A percentile compares a stretch with the other conserved stretches of the same genome.
These are phyloP conservation scores for Drosophila mayri DNA, from an alignment of 1,140 invertebrate genomes.

Conservation along the genomic window DNA sequence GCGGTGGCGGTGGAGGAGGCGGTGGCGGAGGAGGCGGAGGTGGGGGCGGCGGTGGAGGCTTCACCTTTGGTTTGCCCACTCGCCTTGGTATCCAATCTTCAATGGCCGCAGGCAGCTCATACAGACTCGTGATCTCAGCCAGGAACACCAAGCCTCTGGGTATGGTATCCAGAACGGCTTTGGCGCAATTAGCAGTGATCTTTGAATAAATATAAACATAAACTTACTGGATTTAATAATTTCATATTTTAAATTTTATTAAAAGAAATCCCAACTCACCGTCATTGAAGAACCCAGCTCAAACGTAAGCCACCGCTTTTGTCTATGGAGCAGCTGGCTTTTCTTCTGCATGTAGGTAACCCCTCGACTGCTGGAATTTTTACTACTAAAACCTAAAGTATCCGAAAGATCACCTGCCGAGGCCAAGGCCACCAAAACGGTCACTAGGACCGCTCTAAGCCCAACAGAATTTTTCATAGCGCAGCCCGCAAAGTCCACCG, in stretches of 20 bases:
- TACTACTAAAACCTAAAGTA: not conserved
- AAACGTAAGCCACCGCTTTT: conserved; percentile 72
- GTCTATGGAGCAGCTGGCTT: conserved; percentile 42
- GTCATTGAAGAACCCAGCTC: conserved; percentile 58
- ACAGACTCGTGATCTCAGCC: conserved; percentile 51
- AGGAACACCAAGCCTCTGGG: conserved; percentile 48
- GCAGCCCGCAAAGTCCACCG: conserved; percentile 3
- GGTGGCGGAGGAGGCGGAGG: conserved; percentile 27
- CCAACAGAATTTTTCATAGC: conserved; percentile 45
- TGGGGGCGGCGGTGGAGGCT: conserved; percentile 20
- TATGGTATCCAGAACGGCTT: conserved; percentile 55
- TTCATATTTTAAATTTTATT: not conserved
- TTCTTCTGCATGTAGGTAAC: conserved; percentile 59
- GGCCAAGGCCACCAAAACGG: not conserved
- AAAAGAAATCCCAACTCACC: conserved; percentile 24
- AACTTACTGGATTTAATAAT: not conserved
- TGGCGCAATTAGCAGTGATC: conserved; percentile 60
- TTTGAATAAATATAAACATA: not conserved
- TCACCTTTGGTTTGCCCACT: conserved; percentile 42
- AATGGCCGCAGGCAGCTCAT: conserved; percentile 53
- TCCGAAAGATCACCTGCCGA: not conserved
- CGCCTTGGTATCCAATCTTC: conserved; percentile 68
- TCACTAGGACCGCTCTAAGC: conserved; percentile 5
- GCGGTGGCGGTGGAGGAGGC: conserved; percentile 13
- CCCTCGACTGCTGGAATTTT: conserved; percentile 4